Conservation (phyloP, 2,888 invertebrate genomes). For the Andrena fulva region DNA sequence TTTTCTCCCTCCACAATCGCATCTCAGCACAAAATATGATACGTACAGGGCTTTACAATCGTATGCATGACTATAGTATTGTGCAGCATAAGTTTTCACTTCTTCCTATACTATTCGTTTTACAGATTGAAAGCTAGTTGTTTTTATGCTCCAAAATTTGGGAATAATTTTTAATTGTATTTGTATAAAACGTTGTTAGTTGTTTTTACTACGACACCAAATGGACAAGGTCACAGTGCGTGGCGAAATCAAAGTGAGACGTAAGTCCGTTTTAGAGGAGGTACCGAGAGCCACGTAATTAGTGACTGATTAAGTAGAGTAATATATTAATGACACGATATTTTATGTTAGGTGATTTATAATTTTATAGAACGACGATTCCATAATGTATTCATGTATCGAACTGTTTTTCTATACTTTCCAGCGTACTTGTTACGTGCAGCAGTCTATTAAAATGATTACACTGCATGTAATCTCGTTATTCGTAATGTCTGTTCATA, state of each 20-base stretch:
- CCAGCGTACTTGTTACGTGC: background rate
- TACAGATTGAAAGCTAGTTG: constrained; percentile 12
- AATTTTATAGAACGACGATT: background rate
- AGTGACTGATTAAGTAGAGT: background rate
- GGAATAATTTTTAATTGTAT: background rate
- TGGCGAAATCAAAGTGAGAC: too few relatives aligned
- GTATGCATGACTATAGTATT: constrained; percentile 42
- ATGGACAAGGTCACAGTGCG: too few relatives aligned
- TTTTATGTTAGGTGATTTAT: background rate
- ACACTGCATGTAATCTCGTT: background rate
- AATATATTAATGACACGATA: background rate
- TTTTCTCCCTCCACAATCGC: constrained; percentile 50
- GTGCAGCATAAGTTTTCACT: background rate
- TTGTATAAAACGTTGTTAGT: too few relatives aligned
- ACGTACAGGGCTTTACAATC: constrained; percentile 31
- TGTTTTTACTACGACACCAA: too few relatives aligned
- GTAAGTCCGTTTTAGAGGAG: background rate
- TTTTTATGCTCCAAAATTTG: constrained; percentile 2
- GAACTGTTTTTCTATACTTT: background rate
- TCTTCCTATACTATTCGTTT: background rate
- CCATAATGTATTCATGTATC: background rate
- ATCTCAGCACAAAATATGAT: constrained; percentile 52
- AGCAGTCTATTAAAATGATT: background rate
- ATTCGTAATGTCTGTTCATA: constrained; percentile 1
- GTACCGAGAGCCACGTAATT: background rate